Conservation (phyloP, 2,888 invertebrate species). For the Entomobrya multifasciata region DNA sequence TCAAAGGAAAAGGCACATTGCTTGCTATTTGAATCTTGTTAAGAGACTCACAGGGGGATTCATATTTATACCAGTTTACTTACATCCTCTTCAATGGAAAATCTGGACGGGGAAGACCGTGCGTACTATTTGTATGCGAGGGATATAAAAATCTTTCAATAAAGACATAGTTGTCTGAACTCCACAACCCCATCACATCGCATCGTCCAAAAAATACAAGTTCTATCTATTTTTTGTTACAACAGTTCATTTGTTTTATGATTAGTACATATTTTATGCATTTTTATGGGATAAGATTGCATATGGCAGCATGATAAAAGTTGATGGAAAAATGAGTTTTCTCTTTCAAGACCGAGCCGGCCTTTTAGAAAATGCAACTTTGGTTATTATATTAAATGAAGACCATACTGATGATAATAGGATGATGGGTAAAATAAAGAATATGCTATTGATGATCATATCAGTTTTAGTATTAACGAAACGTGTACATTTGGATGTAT, state of each 20-base stretch:
- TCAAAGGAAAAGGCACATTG: conserved; percentile 7
- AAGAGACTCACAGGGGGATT: not conserved
- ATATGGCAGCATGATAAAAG: too few species aligned
- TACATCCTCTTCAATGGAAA: not conserved
- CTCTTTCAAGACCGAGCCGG: too few species aligned
- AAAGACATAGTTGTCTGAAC: not conserved
- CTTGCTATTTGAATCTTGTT: not conserved
- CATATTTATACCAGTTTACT: not conserved
- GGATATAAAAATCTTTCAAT: not conserved
- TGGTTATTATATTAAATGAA: too few species aligned
- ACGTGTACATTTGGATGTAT: not conserved
- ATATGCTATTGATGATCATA: not conserved
- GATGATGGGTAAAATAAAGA: too few species aligned
- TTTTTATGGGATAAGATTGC: too few species aligned
- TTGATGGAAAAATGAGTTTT: too few species aligned
- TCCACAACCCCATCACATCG: not conserved
- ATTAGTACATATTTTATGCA: too few species aligned
- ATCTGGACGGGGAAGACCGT: too few species aligned
- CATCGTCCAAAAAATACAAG: conserved; percentile 1
- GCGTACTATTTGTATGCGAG: too few species aligned
- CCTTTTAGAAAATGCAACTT: too few species aligned
- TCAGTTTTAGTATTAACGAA: too few species aligned
- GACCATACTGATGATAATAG: too few species aligned
- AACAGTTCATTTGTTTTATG: not conserved
- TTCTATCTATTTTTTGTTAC: not conserved